Percentiles rank a stretch among this genome's conserved stretches.
Evolutionary conservation across 37 sponge, comb jelly and placozoan genomes (phyloP).

Genomic region (Halichondria panicea): DNA sequence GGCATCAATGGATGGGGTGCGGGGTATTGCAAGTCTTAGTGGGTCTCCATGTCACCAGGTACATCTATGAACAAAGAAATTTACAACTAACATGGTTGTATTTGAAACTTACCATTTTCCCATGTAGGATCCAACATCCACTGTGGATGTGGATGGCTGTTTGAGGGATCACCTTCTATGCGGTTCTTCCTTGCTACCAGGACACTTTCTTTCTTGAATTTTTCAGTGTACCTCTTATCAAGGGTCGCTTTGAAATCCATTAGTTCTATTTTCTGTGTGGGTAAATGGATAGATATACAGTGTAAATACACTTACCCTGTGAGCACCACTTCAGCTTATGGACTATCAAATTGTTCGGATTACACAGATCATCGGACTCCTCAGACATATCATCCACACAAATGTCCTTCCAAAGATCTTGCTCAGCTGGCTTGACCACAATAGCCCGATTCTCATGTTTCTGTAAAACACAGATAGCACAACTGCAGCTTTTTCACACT

Average conservation of each 20-base stretch:
- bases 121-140: too few relatives aligned
- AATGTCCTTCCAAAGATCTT: not conserved
- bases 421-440: conserved; percentile 9
- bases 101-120: too few relatives aligned
- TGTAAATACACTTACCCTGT: not conserved
- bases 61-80: too few relatives aligned
- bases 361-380: conserved; percentile 18
- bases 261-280: not conserved
- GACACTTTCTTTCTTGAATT: not conserved
- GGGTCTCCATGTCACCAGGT: too few relatives aligned
- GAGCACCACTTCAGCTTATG: conserved; percentile 5
- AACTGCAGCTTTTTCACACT: too few relatives aligned
- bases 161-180: too few relatives aligned
- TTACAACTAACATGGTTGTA: too few relatives aligned
- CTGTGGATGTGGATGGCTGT: too few relatives aligned
- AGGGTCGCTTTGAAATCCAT: not conserved
- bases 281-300: not conserved
- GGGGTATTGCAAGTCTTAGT: too few relatives aligned
- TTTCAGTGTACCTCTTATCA: not conserved
- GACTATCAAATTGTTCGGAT: not conserved
- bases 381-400: conserved; percentile 13
- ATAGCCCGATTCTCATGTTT: conserved; percentile 9
- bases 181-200: not conserved
- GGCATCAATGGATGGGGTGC: too few relatives aligned
- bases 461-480: too few relatives aligned